Evolutionary conservation across 2,113 vertebrate genomes (phyloP), one percentile per base, ranked within the genome.

Genomic region (Cervus canadensis): DNA sequence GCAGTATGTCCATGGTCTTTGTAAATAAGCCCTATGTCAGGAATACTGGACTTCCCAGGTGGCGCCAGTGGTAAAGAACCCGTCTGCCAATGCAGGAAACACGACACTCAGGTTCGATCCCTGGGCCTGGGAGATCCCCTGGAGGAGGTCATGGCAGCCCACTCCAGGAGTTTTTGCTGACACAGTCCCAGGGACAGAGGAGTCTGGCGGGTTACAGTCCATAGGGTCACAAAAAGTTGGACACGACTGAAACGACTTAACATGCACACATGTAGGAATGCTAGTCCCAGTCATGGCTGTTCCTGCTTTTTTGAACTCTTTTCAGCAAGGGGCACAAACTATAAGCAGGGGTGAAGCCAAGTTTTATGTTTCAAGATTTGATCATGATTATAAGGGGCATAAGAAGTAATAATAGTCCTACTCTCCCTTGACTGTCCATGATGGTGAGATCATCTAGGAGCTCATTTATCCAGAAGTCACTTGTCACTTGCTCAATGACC

Each of bases 391-490:
- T 64, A 84, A 96, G 79, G 71, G 26, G 7, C 19, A 12, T 71
- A 76, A 89, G 50, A 94, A 64, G 93, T 25, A 19, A 48, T 52
- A 40, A 15, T 21, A 74, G 17, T 6, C 33, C 40, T 25, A 5
- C 7, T 59, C 90, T 83, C 14, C 45, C 76, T 97, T 67, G 79
- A 12, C 15, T 94, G 48, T 88, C 43, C 43, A 28, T 43, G 50
- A 56, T 45, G 25, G 26, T 86, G 64, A n/a, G 40, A 50, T 91
- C n/a, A 21, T 36, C 15, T 17, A 56, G 54, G 14, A 71, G 25
- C 60, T 95, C 15, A 17, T 87, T 91, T 82, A 82, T 36, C 59
- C 43, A 36, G 88, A 95, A 76, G 11, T 26, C 48, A 86, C 14
- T 90, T 59, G 45, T 40, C 67, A 74, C 67, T 23, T 74, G n/a